Conservation (phyloP, 1,140 invertebrate species). For the Rhagoletis zephyria region DNA sequence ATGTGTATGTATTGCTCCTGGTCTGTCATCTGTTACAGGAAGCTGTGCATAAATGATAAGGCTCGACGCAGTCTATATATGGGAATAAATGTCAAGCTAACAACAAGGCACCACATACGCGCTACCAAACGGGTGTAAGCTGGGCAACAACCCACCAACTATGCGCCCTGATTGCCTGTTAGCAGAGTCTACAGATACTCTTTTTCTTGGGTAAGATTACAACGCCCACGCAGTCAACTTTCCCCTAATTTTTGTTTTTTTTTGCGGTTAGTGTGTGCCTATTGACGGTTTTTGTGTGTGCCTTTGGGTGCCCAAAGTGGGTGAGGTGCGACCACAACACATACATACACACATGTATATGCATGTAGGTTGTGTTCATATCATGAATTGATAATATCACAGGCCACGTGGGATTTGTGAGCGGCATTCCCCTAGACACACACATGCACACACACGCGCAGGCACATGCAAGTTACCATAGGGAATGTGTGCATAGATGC, state of each 20-base stretch:
- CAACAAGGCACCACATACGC: not conserved
- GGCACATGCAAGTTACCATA: not conserved
- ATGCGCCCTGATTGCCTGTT: slow-evolving; percentile 63
- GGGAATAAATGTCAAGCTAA: not conserved
- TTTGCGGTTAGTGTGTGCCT: no score
- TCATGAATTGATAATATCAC: slow-evolving; percentile 49
- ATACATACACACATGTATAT: not conserved
- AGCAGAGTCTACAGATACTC: slow-evolving; percentile 71
- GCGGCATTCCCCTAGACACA: not conserved
- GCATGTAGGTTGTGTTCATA: not conserved
- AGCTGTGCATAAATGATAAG: slow-evolving; percentile 37
- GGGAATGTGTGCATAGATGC: not conserved
- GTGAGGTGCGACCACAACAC: no score
- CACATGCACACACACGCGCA: not conserved
- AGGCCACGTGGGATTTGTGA: slow-evolving; percentile 17
- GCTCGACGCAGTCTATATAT: not conserved
- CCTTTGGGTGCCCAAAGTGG: no score
- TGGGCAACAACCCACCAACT: not conserved
- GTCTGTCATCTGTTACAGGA: not conserved
- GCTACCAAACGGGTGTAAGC: not conserved
- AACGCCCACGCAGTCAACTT: slow-evolving; percentile 66
- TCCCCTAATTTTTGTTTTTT: not conserved
- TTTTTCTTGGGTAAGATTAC: slow-evolving; percentile 67
- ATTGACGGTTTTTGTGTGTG: no score
- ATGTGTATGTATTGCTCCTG: not conserved